These are phyloP conservation scores for Leptestheria dahalacensis DNA, from an alignment of 1,140 invertebrate genomes.

Conservation along the genomic window DNA sequence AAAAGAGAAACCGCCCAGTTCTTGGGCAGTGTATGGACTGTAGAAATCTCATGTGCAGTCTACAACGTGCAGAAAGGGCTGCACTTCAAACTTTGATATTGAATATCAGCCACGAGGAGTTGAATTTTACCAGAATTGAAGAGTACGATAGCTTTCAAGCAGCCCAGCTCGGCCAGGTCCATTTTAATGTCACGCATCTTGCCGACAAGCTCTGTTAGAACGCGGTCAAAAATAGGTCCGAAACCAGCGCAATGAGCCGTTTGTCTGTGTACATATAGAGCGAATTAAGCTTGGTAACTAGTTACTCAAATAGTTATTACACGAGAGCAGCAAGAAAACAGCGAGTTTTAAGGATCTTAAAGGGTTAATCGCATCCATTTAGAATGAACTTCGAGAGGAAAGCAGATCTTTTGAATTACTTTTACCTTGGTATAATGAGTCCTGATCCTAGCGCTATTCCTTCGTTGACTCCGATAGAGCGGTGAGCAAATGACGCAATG, in stretches of 20 bases:
- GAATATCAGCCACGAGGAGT: too few species aligned
- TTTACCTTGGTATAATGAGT: slow-evolving; percentile 55
- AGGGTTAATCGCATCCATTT: too few species aligned
- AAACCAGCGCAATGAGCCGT: slow-evolving; percentile 49
- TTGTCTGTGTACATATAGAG: slow-evolving; percentile 36
- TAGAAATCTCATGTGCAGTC: too few species aligned
- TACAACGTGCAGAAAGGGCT: too few species aligned
- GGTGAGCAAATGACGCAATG: slow-evolving; percentile 85
- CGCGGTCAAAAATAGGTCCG: slow-evolving; percentile 80
- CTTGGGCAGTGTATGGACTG: too few species aligned
- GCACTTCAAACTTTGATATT: too few species aligned
- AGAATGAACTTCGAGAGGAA: slow-evolving; percentile 19
- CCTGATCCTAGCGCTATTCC: slow-evolving; percentile 59
- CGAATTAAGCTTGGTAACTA: too few species aligned
- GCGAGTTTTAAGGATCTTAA: too few species aligned
- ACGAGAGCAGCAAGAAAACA: too few species aligned
- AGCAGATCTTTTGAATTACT: background rate
- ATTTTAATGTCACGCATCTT: slow-evolving; percentile 95
- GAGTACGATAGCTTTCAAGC: slow-evolving; percentile 83
- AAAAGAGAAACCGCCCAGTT: too few species aligned
- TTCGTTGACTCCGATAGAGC: slow-evolving; percentile 67
- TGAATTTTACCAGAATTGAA: slow-evolving; percentile 65
- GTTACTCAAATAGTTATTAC: too few species aligned
- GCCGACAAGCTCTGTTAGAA: slow-evolving; percentile 76
- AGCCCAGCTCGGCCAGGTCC: slow-evolving; percentile 88